Evolutionary conservation across 2,888 invertebrate species (phyloP), one percentile per base, ranked within the genome.

Genomic region (Drosophila niveifrons): DNA sequence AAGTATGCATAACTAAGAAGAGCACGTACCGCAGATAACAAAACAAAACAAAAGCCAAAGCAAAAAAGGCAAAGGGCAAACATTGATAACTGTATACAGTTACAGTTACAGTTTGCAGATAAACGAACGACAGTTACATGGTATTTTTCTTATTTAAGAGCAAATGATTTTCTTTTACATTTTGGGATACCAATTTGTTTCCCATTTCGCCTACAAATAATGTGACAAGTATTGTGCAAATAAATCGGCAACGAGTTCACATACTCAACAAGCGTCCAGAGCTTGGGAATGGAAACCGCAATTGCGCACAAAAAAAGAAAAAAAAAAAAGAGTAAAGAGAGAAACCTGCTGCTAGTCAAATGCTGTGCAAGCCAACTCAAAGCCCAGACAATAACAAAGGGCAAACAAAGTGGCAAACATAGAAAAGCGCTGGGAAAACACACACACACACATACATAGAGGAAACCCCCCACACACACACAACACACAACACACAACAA

Each of bases 1-100:
- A 85, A 86, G 81, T 83, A 75, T 85, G 88, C 88, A 80, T 80
- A 78, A 85, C 81, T 78, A 80, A 88, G 70, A 88, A 70, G 80
- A 77, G 82, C 86, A 87, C 86, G 86, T 87, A 78, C 65, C 55
- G 43, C 72, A 83, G 86, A 87, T 85, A 87, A 81, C 75, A 75
- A 67, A 70, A 66, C 69, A 69, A 66, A 56, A 61, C 72, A 73
- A 50, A 43, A 39, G 44, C 63, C 68, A 50, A 67, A 57, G 15
- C 1, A 63, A 52, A 52, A 43, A 29, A 39, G 10, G 43, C 23
- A 61, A 55, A 43, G 11, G 34, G 29, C 57, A 52, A 66, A 66
- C 74, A 81, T 73, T 82, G 78, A 83, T 86, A 86, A 69, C 78
- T 68, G 50, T 57, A 66, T 66, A 29, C 44, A 23, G n/a, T 28